Percentiles rank a stretch among this genome's conserved stretches.
phyloP scores from a whole-genome alignment of 2,888 invertebrate genomes.

The Trissonchulus sp. region DNA sequence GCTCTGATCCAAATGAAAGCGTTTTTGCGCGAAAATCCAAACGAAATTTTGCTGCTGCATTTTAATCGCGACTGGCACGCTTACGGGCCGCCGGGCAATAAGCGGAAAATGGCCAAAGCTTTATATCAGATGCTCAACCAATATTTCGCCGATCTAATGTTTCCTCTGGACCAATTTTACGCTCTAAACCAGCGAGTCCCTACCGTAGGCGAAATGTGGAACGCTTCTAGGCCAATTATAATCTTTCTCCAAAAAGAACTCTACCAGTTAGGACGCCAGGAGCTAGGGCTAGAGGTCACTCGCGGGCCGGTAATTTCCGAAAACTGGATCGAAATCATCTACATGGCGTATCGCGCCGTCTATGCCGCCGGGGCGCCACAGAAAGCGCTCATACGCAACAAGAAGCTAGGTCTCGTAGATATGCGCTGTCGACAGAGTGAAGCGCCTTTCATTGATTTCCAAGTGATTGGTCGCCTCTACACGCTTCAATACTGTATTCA shows the following conservation, averaged over 20 bases:
- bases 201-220: background rate
- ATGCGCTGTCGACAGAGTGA: background rate
- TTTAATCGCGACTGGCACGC: background rate
- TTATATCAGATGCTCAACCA: background rate
- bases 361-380: background rate
- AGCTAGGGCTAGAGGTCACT: background rate
- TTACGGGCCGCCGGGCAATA: background rate
- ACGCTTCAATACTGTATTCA: background rate
- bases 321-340: background rate
- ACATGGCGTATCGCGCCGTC: background rate
- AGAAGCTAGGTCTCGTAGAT: background rate
- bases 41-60: background rate
- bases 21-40: background rate
- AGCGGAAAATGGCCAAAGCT: background rate
- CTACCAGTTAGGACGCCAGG: background rate
- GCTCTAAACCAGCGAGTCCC: background rate
- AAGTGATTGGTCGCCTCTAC: background rate
- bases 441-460: background rate
- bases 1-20: background rate
- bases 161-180: background rate
- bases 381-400: background rate
- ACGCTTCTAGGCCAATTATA: background rate
- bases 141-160: background rate
- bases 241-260: background rate
- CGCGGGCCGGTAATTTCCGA: background rate